Evolutionary conservation across 2,888 invertebrate genomes (phyloP).

Genomic region (Sycophila texana): DNA sequence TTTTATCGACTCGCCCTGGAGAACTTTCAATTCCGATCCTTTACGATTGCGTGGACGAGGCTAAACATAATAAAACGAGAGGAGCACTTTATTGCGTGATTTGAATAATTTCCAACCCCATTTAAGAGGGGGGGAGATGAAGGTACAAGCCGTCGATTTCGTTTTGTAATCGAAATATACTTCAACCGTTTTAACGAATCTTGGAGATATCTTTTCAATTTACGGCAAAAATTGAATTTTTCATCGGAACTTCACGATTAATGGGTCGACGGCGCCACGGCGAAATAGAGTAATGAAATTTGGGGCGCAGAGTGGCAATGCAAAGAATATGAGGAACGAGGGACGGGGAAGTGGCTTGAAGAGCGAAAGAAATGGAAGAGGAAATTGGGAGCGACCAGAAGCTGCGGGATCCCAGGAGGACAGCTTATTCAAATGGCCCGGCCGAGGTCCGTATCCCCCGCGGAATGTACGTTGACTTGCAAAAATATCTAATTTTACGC

Average conservation of each 20-base stretch:
- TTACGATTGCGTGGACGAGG: not conserved
- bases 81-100: constrained; percentile 18
- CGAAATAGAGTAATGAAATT: not conserved
- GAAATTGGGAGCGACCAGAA: constrained; percentile 23
- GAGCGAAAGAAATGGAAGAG: constrained; percentile 36
- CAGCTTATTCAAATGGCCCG: constrained; percentile 28
- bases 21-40: constrained; percentile 36
- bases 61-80: not conserved
- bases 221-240: not conserved
- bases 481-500: constrained; percentile 43
- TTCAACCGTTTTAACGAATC: no score
- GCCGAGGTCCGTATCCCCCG: constrained; percentile 15
- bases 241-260: not conserved
- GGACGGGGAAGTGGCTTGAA: not conserved
- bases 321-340: not conserved
- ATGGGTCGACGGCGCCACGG: not conserved
- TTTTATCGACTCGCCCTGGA: constrained; percentile 30
- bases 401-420: constrained; percentile 16
- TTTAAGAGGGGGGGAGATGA: no score
- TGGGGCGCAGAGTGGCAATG: not conserved
- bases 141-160: no score
- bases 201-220: not conserved
- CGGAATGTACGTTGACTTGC: constrained; percentile 6
- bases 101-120: constrained; percentile 21
- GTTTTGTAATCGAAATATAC: no score